Base-by-base conservation (phyloP, 1,140 invertebrate genomes). In the Bombus haemorrhoidalis region DNA sequence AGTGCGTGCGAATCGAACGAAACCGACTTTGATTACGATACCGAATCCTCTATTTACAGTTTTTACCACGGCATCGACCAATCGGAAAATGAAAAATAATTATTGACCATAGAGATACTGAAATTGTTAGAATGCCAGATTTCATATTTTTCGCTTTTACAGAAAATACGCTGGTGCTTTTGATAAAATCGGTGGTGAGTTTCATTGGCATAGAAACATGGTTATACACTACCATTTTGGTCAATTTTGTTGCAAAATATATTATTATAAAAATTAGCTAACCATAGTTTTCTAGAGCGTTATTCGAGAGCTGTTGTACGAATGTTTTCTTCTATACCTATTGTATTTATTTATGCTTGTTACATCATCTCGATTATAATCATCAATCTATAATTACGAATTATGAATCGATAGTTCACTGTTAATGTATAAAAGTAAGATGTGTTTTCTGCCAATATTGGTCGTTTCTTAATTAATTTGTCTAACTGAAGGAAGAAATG, bases 31-130 rank as follows among this genome's bases (percentile, higher is more conserved):
- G 43, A 47, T 72, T 72, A 13, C 34, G 12, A 4, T 13, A 37
- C 25, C 28, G 43, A 34, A 5, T 47, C 28, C 22, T 81, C 47
- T 81, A 72, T 81, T 81, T 81, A 72, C 47, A 57, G 41, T 59
- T 72, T 81, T 72, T 72, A 41, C 69, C 47, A 43, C 78, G 25
- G 22, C 69, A 25, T 9, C 25, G 79, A 72, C 41, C 68, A 72
- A 81, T 72, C 68, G 34, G 25, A 39, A 47, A 15, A 15, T 75
- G 32, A 18, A 5, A 34, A 13, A 41, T 74, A 53, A 72, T 68
- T 68, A 68, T 68, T 68, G 34, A 68, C 34, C 6, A 32, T 32
- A 68, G 66, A 22, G 32, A 1, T 22, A 68, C 66, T 22, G 34
- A 37, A 34, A 37, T 22, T 22, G 8, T 37, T 10, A 37, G 34